Conservation (phyloP, 2,113 vertebrate species). For the Corythaeola cristata region DNA sequence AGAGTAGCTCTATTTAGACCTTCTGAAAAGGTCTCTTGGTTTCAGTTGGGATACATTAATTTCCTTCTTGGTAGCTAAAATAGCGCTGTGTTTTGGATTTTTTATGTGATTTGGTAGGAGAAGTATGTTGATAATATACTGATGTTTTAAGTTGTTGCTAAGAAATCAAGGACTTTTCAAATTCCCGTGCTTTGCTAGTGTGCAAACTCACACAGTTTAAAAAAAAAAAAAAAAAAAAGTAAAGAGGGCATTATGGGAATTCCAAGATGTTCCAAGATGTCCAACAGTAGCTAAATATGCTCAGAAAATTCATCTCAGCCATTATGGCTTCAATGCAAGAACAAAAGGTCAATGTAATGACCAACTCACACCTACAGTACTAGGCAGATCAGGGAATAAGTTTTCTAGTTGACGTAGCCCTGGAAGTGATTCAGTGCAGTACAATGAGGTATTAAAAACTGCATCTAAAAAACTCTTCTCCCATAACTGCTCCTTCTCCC, state of each 20-base stretch:
- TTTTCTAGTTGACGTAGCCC: rapidly evolving
- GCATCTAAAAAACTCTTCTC: background rate
- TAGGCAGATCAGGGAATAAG: background rate
- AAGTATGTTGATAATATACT: no score
- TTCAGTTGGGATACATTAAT: no score
- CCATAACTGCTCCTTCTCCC: background rate
- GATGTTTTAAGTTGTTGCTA: no score
- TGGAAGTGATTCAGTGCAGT: background rate
- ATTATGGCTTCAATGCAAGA: background rate
- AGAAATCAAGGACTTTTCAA: no score
- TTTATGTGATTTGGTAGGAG: no score
- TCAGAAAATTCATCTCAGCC: background rate
- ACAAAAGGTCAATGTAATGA: background rate
- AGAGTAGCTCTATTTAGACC: background rate
- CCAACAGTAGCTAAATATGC: background rate
- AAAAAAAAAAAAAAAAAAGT: no score
- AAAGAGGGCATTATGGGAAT: background rate
- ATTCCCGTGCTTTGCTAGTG: no score
- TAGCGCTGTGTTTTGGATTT: no score
- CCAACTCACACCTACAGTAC: background rate
- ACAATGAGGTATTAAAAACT: background rate
- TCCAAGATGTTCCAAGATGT: no score
- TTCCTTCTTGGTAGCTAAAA: no score
- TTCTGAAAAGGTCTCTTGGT: background rate
- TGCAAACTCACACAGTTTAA: background rate